Percentiles rank a stretch among this genome's conserved stretches.
Evolutionary conservation across 2,888 invertebrate species (phyloP).

Genomic region (Drosophila nr. fundita): DNA sequence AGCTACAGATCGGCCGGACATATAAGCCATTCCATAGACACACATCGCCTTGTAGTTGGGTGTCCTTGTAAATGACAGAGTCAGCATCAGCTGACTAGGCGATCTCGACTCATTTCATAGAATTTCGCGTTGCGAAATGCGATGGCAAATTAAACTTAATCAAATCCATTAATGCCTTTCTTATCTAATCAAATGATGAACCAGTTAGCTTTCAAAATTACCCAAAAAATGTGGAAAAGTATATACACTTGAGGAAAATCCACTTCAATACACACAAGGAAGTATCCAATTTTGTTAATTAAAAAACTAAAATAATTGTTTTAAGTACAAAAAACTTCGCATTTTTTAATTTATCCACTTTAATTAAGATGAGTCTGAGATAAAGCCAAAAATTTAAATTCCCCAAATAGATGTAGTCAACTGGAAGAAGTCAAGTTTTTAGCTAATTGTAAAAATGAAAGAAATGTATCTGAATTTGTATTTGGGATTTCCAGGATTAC

Average conservation of each 20-base stretch:
- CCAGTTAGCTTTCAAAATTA: constrained; percentile 21
- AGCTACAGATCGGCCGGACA: constrained; percentile 20
- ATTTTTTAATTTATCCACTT: background rate
- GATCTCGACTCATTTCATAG: constrained; percentile 5
- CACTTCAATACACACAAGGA: background rate
- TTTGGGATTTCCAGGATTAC: background rate
- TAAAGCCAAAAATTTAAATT: background rate
- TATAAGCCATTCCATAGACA: background rate
- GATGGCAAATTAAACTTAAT: constrained; percentile 1
- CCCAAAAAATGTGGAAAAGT: constrained; percentile 18
- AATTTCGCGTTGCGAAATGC: constrained; percentile 24
- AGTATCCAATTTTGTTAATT: background rate
- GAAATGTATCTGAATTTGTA: background rate
- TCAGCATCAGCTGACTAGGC: background rate
- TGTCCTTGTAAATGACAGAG: background rate
- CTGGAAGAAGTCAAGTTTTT: background rate
- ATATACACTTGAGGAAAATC: background rate
- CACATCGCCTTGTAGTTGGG: background rate
- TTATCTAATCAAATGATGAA: constrained; percentile 36
- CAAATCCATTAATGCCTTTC: constrained; percentile 44
- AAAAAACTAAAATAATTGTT: background rate
- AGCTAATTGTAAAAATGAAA: background rate
- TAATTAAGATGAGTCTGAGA: background rate
- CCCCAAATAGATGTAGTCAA: background rate
- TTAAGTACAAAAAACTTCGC: background rate